A percentile compares a stretch with the other conserved stretches of the same genome.
phyloP scores from a whole-genome alignment of 2,797 vertebrate species.

The Megalops cyprinoides region DNA sequence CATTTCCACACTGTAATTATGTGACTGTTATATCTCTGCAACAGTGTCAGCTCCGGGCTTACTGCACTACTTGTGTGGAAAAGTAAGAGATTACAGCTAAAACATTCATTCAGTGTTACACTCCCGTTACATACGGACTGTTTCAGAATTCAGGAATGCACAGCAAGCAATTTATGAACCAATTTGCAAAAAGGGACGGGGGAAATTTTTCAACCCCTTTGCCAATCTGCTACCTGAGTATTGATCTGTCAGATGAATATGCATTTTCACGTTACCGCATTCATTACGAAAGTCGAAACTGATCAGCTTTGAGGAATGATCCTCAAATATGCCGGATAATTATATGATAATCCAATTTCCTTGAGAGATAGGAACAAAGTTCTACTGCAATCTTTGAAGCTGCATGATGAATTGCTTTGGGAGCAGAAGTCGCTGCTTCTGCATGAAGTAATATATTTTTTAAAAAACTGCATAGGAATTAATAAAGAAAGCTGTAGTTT shows the following conservation, averaged over 20 bases:
- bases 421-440: constrained; percentile 51
- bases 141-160: background rate
- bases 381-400: constrained; percentile 46
- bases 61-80: background rate
- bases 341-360: background rate
- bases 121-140: background rate
- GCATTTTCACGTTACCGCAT: background rate
- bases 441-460: constrained; percentile 41
- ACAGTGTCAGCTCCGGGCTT: background rate
- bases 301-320: constrained; percentile 45
- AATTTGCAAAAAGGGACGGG: background rate
- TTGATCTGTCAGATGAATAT: background rate
- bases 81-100: background rate
- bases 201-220: background rate
- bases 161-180: constrained; percentile 5
- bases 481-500: constrained; percentile 37
- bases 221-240: background rate
- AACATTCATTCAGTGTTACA: background rate
- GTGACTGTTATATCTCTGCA: background rate
- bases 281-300: constrained; percentile 34
- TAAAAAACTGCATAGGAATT: constrained; percentile 38
- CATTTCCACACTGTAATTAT: constrained; percentile 14
- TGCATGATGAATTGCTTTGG: constrained; percentile 52
- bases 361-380: constrained; percentile 38
- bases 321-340: constrained; percentile 47